Conservation (phyloP, 2,113 vertebrate genomes). For the Todiramphus saurophagus region DNA sequence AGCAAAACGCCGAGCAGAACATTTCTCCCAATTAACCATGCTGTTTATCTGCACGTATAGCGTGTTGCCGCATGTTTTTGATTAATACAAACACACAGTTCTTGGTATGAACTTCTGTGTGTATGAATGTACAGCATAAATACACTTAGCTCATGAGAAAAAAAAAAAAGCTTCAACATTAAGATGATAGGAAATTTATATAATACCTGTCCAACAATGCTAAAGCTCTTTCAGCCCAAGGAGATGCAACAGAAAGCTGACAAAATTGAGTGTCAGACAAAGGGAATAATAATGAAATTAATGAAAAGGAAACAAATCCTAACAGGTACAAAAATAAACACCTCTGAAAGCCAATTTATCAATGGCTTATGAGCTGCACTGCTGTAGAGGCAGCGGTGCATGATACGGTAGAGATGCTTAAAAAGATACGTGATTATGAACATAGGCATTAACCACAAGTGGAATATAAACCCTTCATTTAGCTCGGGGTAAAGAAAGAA, state of each 20-base stretch:
- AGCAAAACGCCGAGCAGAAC: slow-evolving; percentile 2
- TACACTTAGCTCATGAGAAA: not conserved
- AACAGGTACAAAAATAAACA: not conserved
- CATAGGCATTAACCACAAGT: slow-evolving; percentile 24
- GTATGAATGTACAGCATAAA: not conserved
- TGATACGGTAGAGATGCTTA: not conserved
- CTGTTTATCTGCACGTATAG: slow-evolving; percentile 37
- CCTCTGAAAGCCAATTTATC: not conserved
- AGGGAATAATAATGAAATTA: not conserved
- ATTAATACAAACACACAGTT: slow-evolving; percentile 38
- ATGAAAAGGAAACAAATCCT: not conserved
- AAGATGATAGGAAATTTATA: not conserved
- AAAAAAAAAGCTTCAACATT: not conserved
- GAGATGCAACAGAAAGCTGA: not conserved
- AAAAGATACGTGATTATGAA: not conserved
- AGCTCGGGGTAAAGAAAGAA: slow-evolving; percentile 43
- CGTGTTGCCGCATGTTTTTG: slow-evolving; percentile 33
- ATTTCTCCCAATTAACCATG: slow-evolving; percentile 23
- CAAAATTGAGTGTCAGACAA: not conserved
- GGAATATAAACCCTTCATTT: slow-evolving; percentile 47
- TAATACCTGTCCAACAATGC: not conserved
- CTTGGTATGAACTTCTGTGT: not conserved
- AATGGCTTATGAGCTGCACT: not conserved
- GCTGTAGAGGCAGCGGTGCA: not conserved
- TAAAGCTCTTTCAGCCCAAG: not conserved